These are phyloP conservation scores for Diadophis punctatus DNA, from an alignment of 2,113 vertebrate species.

Conservation along the genomic window DNA sequence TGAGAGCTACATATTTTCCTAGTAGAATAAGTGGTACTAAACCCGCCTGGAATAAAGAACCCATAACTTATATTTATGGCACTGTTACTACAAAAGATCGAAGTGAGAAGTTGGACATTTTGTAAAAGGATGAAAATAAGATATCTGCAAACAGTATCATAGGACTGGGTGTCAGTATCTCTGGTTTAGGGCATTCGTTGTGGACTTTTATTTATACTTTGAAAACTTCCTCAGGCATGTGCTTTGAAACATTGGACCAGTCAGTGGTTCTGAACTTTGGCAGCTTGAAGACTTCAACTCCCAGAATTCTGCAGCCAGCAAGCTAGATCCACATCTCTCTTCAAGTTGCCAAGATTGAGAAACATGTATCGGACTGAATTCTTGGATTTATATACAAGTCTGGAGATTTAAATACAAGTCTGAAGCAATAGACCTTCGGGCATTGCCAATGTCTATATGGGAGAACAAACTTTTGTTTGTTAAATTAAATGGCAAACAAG, in stretches of 20 bases:
- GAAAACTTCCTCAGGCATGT: background rate
- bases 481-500: slow-evolving; percentile 5
- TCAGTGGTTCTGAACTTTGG: background rate
- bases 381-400: background rate
- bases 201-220: background rate
- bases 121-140: background rate
- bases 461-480: background rate
- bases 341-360: background rate
- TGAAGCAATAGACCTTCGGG: background rate
- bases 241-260: background rate
- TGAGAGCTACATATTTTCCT: background rate
- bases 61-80: background rate
- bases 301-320: background rate
- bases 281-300: background rate
- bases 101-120: background rate
- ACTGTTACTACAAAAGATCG: background rate
- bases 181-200: background rate
- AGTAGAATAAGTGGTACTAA: background rate
- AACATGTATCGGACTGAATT: background rate
- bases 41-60: background rate
- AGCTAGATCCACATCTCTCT: background rate
- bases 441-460: background rate
- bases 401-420: background rate
- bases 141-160: background rate
- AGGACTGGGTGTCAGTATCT: background rate